phyloP scores from a whole-genome alignment of 2,888 invertebrate species.

The Ennomos fuscantarius region DNA sequence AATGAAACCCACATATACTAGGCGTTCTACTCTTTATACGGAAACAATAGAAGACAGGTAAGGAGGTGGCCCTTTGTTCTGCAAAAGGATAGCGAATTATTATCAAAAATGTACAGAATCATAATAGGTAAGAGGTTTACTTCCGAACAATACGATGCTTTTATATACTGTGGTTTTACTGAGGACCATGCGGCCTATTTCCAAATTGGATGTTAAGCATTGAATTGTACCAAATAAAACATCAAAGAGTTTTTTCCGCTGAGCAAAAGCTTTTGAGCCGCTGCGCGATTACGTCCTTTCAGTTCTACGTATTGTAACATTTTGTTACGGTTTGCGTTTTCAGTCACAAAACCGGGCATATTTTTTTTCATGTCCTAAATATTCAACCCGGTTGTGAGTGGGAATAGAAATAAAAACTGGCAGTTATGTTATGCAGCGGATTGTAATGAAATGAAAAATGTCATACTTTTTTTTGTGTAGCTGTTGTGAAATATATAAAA shows the following conservation, averaged over 20 bases:
- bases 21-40: constrained; percentile 26
- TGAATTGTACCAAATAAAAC: constrained; percentile 36
- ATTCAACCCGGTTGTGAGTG: constrained; percentile 17
- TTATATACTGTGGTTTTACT: constrained; percentile 27
- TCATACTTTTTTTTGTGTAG: constrained; percentile 4
- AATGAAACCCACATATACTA: constrained; percentile 32
- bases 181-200: constrained; percentile 29
- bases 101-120: constrained; percentile 46
- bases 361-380: constrained; percentile 3
- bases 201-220: constrained; percentile 38
- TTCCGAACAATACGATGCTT: constrained; percentile 15
- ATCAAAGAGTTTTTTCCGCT: constrained; percentile 37
- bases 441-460: constrained; percentile 20
- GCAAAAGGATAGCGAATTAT: constrained; percentile 35
- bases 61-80: background rate
- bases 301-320: constrained; percentile 22
- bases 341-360: constrained; percentile 2
- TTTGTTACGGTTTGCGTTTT: constrained; percentile 1
- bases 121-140: constrained; percentile 33
- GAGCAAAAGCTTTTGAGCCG: constrained; percentile 15
- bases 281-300: constrained; percentile 26
- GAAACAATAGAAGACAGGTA: constrained; percentile 24
- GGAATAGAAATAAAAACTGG: constrained; percentile 15
- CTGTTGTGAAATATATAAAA: background rate
- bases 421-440: constrained; percentile 11